Evolutionary conservation across 1,140 invertebrate species (phyloP).

Genomic region (Platyura marginata): DNA sequence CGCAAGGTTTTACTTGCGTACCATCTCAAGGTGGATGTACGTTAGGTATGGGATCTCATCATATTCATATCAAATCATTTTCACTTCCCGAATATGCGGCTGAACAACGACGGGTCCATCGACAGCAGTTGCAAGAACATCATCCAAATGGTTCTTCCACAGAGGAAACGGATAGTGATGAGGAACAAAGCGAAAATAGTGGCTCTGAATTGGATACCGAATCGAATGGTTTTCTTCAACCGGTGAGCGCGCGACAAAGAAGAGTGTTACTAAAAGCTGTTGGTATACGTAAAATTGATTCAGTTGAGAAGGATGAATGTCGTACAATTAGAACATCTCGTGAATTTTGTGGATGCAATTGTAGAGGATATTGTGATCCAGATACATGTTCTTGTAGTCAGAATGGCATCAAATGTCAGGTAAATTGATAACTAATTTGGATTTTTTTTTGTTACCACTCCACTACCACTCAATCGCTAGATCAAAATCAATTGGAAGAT

Average conservation of each 20-base stretch:
- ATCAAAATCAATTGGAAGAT: no score
- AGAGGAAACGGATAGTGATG: slow-evolving; percentile 61
- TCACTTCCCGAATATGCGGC: slow-evolving; percentile 63
- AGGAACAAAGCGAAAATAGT: slow-evolving; percentile 64
- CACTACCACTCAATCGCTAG: no score
- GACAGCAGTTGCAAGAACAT: slow-evolving; percentile 59
- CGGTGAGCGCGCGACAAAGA: slow-evolving; percentile 80
- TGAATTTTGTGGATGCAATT: slow-evolving; percentile 89
- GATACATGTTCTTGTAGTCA: slow-evolving; percentile 86
- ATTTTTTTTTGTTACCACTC: no score
- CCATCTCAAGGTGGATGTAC: slow-evolving; percentile 93
- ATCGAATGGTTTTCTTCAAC: slow-evolving; percentile 84
- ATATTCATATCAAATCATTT: slow-evolving; percentile 43
- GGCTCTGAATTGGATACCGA: slow-evolving; percentile 75
- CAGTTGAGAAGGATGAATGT: slow-evolving; percentile 86
- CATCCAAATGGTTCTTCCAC: slow-evolving; percentile 34
- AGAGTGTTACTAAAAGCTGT: slow-evolving; percentile 68
- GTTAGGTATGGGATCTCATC: slow-evolving; percentile 81
- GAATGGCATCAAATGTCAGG: slow-evolving; percentile 91
- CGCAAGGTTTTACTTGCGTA: slow-evolving; percentile 95
- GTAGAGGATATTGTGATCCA: slow-evolving; percentile 87
- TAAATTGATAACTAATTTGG: slow-evolving; percentile 11
- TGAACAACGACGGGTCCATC: slow-evolving; percentile 70
- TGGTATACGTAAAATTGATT: slow-evolving; percentile 86
- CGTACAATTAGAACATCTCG: slow-evolving; percentile 77